phyloP scores from a whole-genome alignment of 2,113 vertebrate genomes.

The Climacteris rufus region DNA sequence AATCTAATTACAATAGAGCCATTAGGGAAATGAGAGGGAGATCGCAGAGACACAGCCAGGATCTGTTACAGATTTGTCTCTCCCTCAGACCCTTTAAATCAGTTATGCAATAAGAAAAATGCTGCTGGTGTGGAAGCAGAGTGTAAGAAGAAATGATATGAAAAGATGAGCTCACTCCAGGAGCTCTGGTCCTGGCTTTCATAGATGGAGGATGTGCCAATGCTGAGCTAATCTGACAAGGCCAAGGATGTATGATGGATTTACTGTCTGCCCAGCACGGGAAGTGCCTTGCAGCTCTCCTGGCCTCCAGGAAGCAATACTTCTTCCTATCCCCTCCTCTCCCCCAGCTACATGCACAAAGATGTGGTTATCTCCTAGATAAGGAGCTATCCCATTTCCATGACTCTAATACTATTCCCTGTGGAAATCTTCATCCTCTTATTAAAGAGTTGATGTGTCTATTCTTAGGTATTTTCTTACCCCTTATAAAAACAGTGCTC shows the following conservation, averaged over 20 bases:
- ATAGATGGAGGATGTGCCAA: background rate
- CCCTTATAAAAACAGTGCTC: background rate
- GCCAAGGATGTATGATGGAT: background rate
- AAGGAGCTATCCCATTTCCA: background rate
- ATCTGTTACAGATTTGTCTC: slow-evolving; percentile 50
- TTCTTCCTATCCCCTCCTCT: background rate
- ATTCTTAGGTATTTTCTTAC: background rate
- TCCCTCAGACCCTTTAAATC: slow-evolving; percentile 41
- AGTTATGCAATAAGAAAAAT: slow-evolving; percentile 25
- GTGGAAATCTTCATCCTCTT: background rate
- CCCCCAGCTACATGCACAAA: background rate
- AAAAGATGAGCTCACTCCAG: background rate
- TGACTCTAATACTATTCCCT: background rate
- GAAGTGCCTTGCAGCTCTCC: background rate
- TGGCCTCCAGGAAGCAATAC: background rate
- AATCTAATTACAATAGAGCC: slow-evolving; percentile 77
- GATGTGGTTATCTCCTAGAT: background rate
- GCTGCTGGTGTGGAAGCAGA: background rate
- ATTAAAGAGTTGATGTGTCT: background rate
- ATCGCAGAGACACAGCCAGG: slow-evolving; percentile 31
- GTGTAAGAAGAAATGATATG: background rate
- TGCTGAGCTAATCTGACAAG: background rate
- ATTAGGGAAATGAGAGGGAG: slow-evolving; percentile 75
- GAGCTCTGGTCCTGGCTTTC: background rate
- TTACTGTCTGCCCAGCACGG: background rate